Conservation (phyloP, 2,888 invertebrate species). For the Oscheius sp. region DNA sequence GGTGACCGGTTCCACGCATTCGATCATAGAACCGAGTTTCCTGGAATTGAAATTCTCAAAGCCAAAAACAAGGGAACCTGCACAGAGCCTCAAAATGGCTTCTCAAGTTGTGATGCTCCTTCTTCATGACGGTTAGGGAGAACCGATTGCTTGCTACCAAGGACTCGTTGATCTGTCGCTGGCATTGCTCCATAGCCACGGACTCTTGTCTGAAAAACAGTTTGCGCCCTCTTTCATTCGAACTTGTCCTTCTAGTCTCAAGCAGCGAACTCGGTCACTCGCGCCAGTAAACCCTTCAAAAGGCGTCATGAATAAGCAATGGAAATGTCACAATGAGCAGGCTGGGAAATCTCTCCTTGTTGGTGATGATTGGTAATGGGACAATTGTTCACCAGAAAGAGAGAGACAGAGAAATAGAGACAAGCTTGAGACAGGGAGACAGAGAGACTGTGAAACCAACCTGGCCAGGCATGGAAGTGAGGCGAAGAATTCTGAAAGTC, state of each 20-base stretch:
- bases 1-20: constrained; percentile 62
- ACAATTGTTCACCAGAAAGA: background rate
- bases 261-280: background rate
- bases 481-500: constrained; percentile 62
- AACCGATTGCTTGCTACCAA: constrained; percentile 57
- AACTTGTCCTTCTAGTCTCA: background rate
- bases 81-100: constrained; percentile 58
- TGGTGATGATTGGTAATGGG: too few relatives aligned
- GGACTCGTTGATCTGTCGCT: constrained; percentile 54
- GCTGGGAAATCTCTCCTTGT: constrained; percentile 9
- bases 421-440: too few relatives aligned
- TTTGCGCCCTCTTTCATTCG: background rate
- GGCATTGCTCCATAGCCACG: constrained; percentile 53
- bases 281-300: constrained; percentile 35
- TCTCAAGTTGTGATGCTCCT: constrained; percentile 58
- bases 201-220: constrained; percentile 48
- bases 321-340: background rate
- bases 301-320: constrained; percentile 35
- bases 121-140: constrained; percentile 56
- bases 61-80: constrained; percentile 34
- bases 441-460: background rate
- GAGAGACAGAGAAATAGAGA: too few relatives aligned
- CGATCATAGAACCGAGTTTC: constrained; percentile 59
- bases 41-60: constrained; percentile 35
- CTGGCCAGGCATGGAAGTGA: constrained; percentile 60